Percentiles rank a stretch among this genome's conserved stretches.
Evolutionary conservation across 1,140 invertebrate genomes (phyloP).

Genomic region (Catajapyx aquilonaris): DNA sequence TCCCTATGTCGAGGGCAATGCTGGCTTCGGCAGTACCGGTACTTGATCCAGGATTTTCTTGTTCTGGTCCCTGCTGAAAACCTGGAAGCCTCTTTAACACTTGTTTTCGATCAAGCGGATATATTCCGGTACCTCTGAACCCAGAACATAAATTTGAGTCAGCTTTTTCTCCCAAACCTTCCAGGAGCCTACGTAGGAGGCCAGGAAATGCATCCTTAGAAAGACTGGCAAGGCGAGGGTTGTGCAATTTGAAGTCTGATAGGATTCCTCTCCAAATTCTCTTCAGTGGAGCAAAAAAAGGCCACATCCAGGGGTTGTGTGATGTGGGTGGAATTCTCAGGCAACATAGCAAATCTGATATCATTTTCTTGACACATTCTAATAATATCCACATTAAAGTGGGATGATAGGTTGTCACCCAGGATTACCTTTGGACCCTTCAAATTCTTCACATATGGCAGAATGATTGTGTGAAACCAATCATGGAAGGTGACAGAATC

Average conservation of each 20-base stretch:
- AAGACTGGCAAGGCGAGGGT: neutral
- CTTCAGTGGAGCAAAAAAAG: slow-evolving; percentile 17
- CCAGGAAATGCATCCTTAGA: neutral
- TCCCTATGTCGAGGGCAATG: no score
- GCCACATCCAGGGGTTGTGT: slow-evolving; percentile 20
- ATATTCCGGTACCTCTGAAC: neutral
- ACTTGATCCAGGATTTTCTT: no score
- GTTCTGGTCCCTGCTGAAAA: no score
- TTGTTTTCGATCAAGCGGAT: no score
- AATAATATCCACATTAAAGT: neutral
- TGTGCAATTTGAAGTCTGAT: slow-evolving; percentile 11
- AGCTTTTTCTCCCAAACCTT: neutral
- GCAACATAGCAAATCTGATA: slow-evolving; percentile 9
- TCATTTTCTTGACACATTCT: neutral
- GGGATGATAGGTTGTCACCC: neutral
- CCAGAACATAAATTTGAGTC: neutral
- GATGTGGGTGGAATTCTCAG: slow-evolving; percentile 17
- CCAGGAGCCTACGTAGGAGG: neutral
- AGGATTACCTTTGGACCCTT: neutral
- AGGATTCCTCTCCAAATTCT: slow-evolving; percentile 15
- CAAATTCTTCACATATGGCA: neutral
- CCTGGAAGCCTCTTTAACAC: no score
- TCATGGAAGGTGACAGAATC: neutral
- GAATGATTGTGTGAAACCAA: neutral
- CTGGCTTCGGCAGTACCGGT: no score